These are phyloP conservation scores for Maniola jurtina DNA, from an alignment of 1,140 invertebrate genomes.

Conservation along the genomic window DNA sequence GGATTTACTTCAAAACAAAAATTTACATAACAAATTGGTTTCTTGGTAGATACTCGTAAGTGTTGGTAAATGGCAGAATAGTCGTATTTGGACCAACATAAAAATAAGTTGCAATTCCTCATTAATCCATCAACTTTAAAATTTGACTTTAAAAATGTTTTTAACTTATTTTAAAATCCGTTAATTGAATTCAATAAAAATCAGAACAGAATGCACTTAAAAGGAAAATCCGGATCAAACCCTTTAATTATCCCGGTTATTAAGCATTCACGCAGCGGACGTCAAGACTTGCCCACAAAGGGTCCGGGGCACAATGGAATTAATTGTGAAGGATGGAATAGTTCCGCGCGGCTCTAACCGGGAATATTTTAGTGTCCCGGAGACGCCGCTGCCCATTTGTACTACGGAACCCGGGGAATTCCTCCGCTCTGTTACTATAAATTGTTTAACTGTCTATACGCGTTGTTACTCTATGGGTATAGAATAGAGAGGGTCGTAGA, in stretches of 20 bases:
- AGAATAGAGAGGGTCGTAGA: background rate
- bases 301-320: constrained; percentile 17
- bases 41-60: no score
- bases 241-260: constrained; percentile 8
- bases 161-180: no score
- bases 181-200: background rate
- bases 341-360: constrained; percentile 15
- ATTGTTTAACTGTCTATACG: constrained; percentile 6
- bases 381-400: constrained; percentile 18
- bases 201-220: background rate
- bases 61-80: no score
- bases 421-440: background rate
- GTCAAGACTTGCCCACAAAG: constrained; percentile 10
- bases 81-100: no score
- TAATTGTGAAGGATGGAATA: constrained; percentile 23
- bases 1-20: no score
- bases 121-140: no score
- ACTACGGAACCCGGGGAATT: constrained; percentile 7
- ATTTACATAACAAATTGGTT: no score
- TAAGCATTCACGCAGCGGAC: constrained; percentile 7
- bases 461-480: background rate
- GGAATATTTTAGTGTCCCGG: constrained; percentile 22
- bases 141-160: no score
- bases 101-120: no score
- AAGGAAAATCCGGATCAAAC: background rate